Percentiles rank a stretch among this genome's conserved stretches.
phyloP scores from a whole-genome alignment of 2,888 invertebrate species.

The Melinaea menophilus region DNA sequence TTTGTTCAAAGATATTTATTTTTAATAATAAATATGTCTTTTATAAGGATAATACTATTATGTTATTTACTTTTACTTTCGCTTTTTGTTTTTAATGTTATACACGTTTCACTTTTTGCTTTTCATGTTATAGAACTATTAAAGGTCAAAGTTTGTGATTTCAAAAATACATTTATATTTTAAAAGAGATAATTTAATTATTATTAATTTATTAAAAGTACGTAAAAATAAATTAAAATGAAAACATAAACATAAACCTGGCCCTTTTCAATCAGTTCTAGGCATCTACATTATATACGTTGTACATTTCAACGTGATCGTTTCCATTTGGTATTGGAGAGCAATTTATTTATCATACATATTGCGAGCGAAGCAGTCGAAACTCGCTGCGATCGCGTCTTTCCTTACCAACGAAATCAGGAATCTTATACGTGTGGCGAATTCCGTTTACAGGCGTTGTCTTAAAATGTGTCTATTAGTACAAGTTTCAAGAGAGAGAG shows the following conservation, averaged over 20 bases:
- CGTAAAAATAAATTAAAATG: not conserved
- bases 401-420: slow-evolving; percentile 67
- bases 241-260: not conserved
- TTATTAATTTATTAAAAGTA: too few relatives aligned
- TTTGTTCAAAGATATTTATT: not conserved
- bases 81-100: too few relatives aligned
- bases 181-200: too few relatives aligned
- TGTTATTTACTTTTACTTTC: too few relatives aligned
- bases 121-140: too few relatives aligned
- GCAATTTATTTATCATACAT: slow-evolving; percentile 79
- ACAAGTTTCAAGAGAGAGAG: slow-evolving; percentile 7
- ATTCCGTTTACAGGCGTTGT: slow-evolving; percentile 48
- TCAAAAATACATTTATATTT: too few relatives aligned
- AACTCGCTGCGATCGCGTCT: slow-evolving; percentile 60
- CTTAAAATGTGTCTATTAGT: slow-evolving; percentile 44
- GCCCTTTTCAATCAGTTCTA: slow-evolving; percentile 33
- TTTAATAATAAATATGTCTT: too few relatives aligned
- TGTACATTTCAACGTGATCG: slow-evolving; percentile 73
- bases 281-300: slow-evolving; percentile 59
- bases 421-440: slow-evolving; percentile 70
- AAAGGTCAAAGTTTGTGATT: too few relatives aligned
- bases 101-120: too few relatives aligned
- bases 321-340: slow-evolving; percentile 77
- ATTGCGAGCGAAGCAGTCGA: slow-evolving; percentile 63
- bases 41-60: too few relatives aligned